Base-by-base conservation (phyloP, 2,797 vertebrate genomes). In the Enteromius thamalakanensis region DNA sequence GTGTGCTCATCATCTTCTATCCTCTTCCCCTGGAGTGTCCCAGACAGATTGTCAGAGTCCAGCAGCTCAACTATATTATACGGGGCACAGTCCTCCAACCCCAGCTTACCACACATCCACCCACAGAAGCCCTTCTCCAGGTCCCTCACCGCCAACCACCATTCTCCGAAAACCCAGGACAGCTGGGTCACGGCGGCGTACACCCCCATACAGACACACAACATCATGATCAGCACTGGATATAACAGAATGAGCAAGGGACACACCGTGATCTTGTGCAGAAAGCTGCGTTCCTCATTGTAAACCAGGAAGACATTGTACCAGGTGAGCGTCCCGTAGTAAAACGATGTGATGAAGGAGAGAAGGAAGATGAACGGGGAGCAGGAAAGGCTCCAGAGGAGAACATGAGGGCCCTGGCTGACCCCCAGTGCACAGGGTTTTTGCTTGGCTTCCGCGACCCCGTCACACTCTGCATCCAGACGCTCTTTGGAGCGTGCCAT, bases 61-160 rank as follows among this genome's bases (percentile, higher is more conserved):
- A 96, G 92, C 47, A 96, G 89, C 90, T 96, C 96, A 0, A 96
- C 96, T 55, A 96, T 94, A 84, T 95, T 96, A 69, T 96, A 96
- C 0, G 96, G 96, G 65, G 95, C 95, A 74, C 96, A 96, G 80
- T 96, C 96, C 89, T 96, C 96, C 82, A 96, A 90, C 23, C 95
- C 95, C 64, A 96, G 90, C 87, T 95, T 95, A 84, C 95, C 95
- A 83, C 96, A 96, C 14, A 96, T 91, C 96, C 96, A 96, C 71
- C 96, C 96, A 79, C 94, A 96, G 89, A 96, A 96, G 34, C 96
- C 96, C 87, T 96, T 96, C 91, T 96, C 96, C 92, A 96, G 95
- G 88, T 96, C 96, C 69, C 91, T 92, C 79, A 95, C 95, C 7
- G 94, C 93, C 15, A 76, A 92, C 96, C 96, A 96, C 96, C 96